Conservation (phyloP, 2,797 vertebrate species). For the Danio albolineatus region DNA sequence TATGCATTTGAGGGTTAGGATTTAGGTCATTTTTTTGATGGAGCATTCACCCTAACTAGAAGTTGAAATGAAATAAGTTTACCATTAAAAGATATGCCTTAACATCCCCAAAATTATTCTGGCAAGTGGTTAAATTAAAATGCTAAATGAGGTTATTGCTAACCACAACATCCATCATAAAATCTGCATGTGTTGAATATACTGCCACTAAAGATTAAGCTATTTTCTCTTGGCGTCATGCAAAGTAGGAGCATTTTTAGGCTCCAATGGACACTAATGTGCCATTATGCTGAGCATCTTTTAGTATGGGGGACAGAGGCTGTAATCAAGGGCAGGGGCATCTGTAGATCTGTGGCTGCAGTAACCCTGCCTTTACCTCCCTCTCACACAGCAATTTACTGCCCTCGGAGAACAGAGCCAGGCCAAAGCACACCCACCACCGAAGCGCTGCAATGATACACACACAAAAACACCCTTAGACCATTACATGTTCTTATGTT, state of each 20-base stretch:
- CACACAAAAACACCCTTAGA: constrained; percentile 40
- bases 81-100: not conserved
- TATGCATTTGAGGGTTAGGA: not conserved
- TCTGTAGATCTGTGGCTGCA: constrained; percentile 43
- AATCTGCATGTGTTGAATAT: constrained; percentile 40
- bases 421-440: constrained; percentile 43
- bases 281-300: constrained; percentile 53
- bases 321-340: constrained; percentile 57
- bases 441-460: constrained; percentile 22
- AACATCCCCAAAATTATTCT: constrained; percentile 44
- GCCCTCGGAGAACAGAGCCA: constrained; percentile 46
- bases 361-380: constrained; percentile 54
- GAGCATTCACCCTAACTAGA: not conserved
- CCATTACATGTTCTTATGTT: constrained; percentile 37
- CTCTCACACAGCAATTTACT: constrained; percentile 49
- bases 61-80: not conserved
- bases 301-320: constrained; percentile 46
- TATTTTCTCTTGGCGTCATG: constrained; percentile 44
- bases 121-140: constrained; percentile 10
- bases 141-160: constrained; percentile 38
- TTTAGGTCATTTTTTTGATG: not conserved
- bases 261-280: constrained; percentile 50
- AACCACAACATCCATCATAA: constrained; percentile 26
- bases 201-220: constrained; percentile 29
- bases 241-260: constrained; percentile 48